phyloP scores from a whole-genome alignment of 2,113 vertebrate species.

The Percina caprodes region DNA sequence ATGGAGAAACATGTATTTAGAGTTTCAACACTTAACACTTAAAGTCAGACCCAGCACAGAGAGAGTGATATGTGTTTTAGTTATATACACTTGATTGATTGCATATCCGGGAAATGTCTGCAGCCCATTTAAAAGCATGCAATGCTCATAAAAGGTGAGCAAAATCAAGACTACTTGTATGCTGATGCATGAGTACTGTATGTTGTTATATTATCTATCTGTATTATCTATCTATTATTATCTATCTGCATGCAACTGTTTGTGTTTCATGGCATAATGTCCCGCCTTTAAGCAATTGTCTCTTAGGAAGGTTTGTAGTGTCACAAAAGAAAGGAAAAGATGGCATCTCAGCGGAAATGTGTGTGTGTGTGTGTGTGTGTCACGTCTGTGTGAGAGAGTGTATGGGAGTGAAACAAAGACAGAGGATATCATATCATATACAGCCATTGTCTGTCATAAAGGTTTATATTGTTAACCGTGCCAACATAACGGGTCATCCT shows the following conservation, averaged over 20 bases:
- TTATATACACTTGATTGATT: background rate
- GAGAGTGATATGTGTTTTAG: slow-evolving; percentile 2
- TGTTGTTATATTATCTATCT: background rate
- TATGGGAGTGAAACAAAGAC: slow-evolving; percentile 55
- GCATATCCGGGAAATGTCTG: background rate
- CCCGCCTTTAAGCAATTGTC: slow-evolving; percentile 43
- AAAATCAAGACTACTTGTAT: background rate
- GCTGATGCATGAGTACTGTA: background rate
- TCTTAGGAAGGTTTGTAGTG: slow-evolving; percentile 36
- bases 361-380: slow-evolving; percentile 11
- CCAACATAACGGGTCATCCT: slow-evolving; percentile 71
- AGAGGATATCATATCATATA: slow-evolving; percentile 72
- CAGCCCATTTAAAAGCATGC: background rate
- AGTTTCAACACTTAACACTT: slow-evolving; percentile 70
- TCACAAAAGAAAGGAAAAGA: slow-evolving; percentile 65
- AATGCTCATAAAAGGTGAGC: background rate
- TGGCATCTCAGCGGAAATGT: slow-evolving; percentile 50
- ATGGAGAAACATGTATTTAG: slow-evolving; percentile 63
- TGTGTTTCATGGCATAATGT: slow-evolving; percentile 35
- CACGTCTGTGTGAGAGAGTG: slow-evolving; percentile 37
- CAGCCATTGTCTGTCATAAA: slow-evolving; percentile 70
- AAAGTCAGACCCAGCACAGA: slow-evolving; percentile 18
- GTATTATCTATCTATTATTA: too few relatives aligned
- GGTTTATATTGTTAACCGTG: slow-evolving; percentile 60
- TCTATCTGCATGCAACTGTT: slow-evolving; percentile 18